Evolutionary conservation across 2,888 invertebrate species (phyloP).

Genomic region (Dasysyrphus tricinctus): DNA sequence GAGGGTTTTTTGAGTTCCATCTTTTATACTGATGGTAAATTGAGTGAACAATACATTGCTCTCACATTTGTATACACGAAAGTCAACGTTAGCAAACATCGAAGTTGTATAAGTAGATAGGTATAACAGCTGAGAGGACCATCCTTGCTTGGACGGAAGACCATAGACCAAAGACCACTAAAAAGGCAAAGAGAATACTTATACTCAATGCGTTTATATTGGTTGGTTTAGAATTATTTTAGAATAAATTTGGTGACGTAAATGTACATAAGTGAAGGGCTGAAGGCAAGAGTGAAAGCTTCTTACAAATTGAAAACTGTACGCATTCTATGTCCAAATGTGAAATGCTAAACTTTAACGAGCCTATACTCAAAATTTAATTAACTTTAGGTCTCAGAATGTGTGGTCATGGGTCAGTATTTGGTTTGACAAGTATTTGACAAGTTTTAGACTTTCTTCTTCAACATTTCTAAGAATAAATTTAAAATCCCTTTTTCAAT

Average conservation of each 20-base stretch:
- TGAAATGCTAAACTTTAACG: conserved; percentile 37
- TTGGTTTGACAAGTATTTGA: conserved; percentile 14
- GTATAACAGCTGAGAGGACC: not conserved
- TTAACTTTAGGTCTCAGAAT: conserved; percentile 43
- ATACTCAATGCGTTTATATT: conserved; percentile 1
- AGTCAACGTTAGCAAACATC: conserved; percentile 2
- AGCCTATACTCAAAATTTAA: conserved; percentile 46
- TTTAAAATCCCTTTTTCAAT: not conserved
- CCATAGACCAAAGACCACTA: not conserved
- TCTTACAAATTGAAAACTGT: conserved; percentile 29
- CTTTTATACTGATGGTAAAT: conserved; percentile 28
- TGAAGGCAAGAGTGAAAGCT: not conserved
- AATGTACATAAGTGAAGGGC: not conserved
- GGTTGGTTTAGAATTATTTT: conserved; percentile 7
- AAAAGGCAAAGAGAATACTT: not conserved
- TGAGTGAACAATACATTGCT: conserved; percentile 35
- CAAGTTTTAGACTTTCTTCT: not conserved
- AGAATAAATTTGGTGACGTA: not conserved
- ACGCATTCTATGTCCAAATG: conserved; percentile 3
- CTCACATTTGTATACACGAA: conserved; percentile 4
- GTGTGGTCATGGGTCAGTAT: conserved; percentile 15
- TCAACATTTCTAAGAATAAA: not conserved
- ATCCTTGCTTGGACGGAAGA: not conserved
- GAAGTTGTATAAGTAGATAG: not conserved
- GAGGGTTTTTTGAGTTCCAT: conserved; percentile 23